Evolutionary conservation across 2,797 vertebrate species (phyloP).

Genomic region (Melanogrammus aeglefinus): DNA sequence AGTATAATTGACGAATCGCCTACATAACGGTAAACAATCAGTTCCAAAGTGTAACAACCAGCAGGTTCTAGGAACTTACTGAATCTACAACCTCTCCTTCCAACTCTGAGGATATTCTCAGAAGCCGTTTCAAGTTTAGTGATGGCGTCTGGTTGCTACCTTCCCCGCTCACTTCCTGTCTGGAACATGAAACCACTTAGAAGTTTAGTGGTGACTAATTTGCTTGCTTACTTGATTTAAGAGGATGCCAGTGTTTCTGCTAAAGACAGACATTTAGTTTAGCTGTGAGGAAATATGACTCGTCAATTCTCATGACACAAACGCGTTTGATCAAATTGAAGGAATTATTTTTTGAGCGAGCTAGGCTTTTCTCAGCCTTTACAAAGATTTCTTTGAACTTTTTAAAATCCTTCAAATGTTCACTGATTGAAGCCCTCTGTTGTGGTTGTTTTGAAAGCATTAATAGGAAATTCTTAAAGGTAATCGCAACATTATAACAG

Average conservation of each 20-base stretch:
- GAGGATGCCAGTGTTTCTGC: neutral
- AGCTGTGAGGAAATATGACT: no score
- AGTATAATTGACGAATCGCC: no score
- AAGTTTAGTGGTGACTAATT: neutral
- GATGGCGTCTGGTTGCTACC: neutral
- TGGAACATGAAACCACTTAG: neutral
- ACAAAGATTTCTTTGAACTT: neutral
- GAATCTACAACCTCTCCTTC: no score
- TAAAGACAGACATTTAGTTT: neutral
- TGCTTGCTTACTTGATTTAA: neutral
- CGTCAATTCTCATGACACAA: neutral
- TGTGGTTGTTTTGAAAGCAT: neutral
- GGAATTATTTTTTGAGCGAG: neutral
- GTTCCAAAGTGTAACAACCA: no score
- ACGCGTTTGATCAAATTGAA: neutral
- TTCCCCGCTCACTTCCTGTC: neutral
- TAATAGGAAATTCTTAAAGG: neutral
- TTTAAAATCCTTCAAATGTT: neutral
- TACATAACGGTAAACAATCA: no score
- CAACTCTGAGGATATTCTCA: neutral
- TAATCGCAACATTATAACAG: neutral
- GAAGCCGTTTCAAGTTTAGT: neutral
- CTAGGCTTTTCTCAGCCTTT: neutral
- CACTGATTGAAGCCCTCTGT: neutral
- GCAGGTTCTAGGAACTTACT: neutral